Evolutionary conservation across 2,888 invertebrate genomes (phyloP).

Genomic region (Chrysotoxum bicinctum): DNA sequence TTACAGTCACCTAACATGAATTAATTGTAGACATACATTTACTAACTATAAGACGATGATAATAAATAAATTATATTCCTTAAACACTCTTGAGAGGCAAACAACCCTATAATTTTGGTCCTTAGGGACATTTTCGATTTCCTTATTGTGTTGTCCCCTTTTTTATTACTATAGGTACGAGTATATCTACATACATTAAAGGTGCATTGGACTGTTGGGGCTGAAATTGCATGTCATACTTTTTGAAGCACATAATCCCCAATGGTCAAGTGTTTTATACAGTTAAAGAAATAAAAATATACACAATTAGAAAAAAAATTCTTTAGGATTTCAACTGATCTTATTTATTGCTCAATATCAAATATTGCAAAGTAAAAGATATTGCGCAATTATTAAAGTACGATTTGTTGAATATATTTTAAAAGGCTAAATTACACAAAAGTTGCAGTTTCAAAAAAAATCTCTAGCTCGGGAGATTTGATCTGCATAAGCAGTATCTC

Average conservation of each 20-base stretch:
- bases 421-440: too few relatives aligned
- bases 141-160: slow-evolving; percentile 4
- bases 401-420: too few relatives aligned
- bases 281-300: slow-evolving; percentile 9
- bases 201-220: slow-evolving; percentile 23
- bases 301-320: background rate
- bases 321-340: too few relatives aligned
- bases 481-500: too few relatives aligned
- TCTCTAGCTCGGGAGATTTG: too few relatives aligned
- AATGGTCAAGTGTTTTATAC: slow-evolving; percentile 23
- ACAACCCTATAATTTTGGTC: slow-evolving; percentile 21
- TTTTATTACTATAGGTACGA: slow-evolving; percentile 2
- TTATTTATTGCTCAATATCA: too few relatives aligned
- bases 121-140: slow-evolving; percentile 26
- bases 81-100: slow-evolving; percentile 11
- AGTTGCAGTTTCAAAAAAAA: too few relatives aligned
- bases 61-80: background rate
- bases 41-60: background rate
- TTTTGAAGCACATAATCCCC: background rate
- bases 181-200: too few relatives aligned
- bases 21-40: background rate
- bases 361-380: too few relatives aligned
- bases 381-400: too few relatives aligned
- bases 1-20: background rate
- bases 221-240: slow-evolving; percentile 15